Evolutionary conservation across 2,888 invertebrate species (phyloP), one percentile per base, ranked within the genome.

Genomic region (Scaptomyza flava): DNA sequence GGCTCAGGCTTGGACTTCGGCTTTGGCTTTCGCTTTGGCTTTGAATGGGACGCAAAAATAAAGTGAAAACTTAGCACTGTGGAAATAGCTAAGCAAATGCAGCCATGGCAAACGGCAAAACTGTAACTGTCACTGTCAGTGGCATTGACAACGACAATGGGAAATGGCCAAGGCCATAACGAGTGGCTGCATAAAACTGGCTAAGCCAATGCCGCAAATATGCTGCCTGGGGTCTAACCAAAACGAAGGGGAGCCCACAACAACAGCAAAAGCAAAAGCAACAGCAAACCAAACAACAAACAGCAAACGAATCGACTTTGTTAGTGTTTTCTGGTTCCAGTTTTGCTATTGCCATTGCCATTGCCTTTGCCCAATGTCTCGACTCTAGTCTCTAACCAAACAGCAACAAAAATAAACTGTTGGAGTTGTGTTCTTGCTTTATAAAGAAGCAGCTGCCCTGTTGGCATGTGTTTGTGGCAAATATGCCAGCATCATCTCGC

Each of bases 31-130:
- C 54, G 62, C 14, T 66, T 77, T 78, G 61, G 56, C 71, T 75
- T 77, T 77, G 77, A 75, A 72, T 76, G 69, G 73, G 50, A 70
- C 83, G 41, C 41, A 79, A 80, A 63, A 63, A 63, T 86, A 83
- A 79, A 81, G 73, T 82, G 73, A 69, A 84, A 82, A 82, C 78
- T 82, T 81, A 70, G 74, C 59, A 45, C 59, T 68, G 66, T 48
- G 45, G 77, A 83, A 83, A 80, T 74, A 72, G 66, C 67, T 43
- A 59, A 52, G 50, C 45, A 42, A 63, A 46, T 57, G 58, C 41
- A 54, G 36, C n/a, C n/a, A 62, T 36, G 20, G 48, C 36, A 56
- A 34, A 23, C 11, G 47, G 45, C 34, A 61, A 66, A 17, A 17
- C 14, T 33, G 23, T 9, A 12, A 76, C 42, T 54, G 47, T 64